phyloP scores from a whole-genome alignment of 2,797 vertebrate species.

The Iguana delicatissima region DNA sequence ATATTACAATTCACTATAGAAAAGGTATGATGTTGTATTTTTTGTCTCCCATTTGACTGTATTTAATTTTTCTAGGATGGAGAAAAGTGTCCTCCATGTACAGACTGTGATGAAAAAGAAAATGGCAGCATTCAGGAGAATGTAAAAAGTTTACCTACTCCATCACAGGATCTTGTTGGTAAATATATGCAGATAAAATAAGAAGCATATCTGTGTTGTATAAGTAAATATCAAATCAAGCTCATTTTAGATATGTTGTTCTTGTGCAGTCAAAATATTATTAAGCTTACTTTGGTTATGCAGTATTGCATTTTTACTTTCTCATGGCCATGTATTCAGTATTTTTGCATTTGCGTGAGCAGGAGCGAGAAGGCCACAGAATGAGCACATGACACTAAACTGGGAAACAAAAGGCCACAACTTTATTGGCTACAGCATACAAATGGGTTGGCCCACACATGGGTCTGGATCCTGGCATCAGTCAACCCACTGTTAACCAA shows the following conservation, averaged over 20 bases:
- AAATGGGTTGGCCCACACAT: too few species aligned
- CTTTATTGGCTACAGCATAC: too few species aligned
- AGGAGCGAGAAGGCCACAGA: too few species aligned
- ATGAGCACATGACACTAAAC: too few species aligned
- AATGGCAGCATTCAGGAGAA: conserved; percentile 63
- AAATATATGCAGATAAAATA: conserved; percentile 55
- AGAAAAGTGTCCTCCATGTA: conserved; percentile 65
- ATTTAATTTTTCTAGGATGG: conserved; percentile 74
- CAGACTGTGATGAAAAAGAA: conserved; percentile 75
- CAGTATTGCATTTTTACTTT: background rate
- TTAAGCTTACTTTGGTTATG: background rate
- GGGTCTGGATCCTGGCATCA: too few species aligned
- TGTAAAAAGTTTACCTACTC: conserved; percentile 49
- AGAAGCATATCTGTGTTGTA: background rate
- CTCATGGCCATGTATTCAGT: background rate
- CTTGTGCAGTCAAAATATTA: background rate
- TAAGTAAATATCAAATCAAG: background rate
- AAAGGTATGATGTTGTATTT: conserved; percentile 6
- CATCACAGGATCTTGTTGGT: conserved; percentile 68
- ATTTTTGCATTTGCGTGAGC: background rate
- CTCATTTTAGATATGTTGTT: background rate
- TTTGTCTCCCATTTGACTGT: conserved; percentile 32
- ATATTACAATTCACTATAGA: background rate
- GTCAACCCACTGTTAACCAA: too few species aligned
- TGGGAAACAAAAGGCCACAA: too few species aligned